Evolutionary conservation across 2,113 vertebrate genomes (phyloP), one percentile per base, ranked within the genome.

Genomic region (Junco hyemalis): DNA sequence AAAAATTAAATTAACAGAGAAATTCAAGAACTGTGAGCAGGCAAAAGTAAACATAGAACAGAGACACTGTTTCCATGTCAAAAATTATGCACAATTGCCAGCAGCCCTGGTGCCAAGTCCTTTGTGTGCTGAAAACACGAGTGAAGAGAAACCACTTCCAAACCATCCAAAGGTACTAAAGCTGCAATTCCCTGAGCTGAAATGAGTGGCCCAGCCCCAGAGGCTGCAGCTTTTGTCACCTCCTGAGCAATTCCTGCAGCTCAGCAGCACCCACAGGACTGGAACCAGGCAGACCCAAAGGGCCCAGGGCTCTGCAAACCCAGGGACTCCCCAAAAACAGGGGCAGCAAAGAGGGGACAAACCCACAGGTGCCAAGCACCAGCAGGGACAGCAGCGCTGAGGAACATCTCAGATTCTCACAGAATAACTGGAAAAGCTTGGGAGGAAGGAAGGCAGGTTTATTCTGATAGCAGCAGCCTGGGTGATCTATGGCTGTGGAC

Each of bases 191-290:
- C 6, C 86, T 76, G 68, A 85, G 94, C 93, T 92, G 69, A 57
- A 89, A 95, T n/a, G 44, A 47, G 71, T 15, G 91, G 22, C 64
- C 53, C 71, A 96, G 86, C 57, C 90, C 85, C 92, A 72, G 82
- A 92, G 95, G 86, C 91, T 96, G 56, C 91, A n/a, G 93, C 69
- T 95, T 96, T 94, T 88, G 76, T 94, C 96, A 96, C 90, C 92
- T 72, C 89, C 95, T 40, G 51, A 97, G 95, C 96, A 97, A 97
- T 96, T 60, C 92, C 59, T 48, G 54, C 78, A 88, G 47, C 96
- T 85, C 97, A 88, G 96, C 95, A 94, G 97, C 93, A 38, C 45
- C 69, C 84, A 8, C 7, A 90, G 96, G 87, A 23, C 56, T 24
- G 56, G 21, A 24, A 35, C 26, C 69, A 48, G 65, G 80, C 73